Conservation (phyloP, 2,888 invertebrate species). For the Neria commutata region DNA sequence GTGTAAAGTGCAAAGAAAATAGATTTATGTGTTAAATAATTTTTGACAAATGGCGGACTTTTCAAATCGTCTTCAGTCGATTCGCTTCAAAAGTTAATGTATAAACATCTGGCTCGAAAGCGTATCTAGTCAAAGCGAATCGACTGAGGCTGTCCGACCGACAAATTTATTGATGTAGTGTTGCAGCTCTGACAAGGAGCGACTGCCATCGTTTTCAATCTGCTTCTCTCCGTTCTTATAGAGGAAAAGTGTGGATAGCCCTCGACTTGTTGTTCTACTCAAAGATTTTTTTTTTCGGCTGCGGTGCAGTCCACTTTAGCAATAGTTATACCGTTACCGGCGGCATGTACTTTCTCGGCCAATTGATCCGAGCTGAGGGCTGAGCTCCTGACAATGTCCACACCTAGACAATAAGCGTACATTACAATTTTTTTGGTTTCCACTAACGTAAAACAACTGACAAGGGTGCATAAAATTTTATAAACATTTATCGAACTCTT, state of each 20-base stretch:
- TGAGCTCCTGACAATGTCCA: slow-evolving; percentile 85
- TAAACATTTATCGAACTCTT: slow-evolving; percentile 79
- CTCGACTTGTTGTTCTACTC: slow-evolving; percentile 79
- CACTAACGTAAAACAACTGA: slow-evolving; percentile 45
- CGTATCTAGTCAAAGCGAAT: too few species aligned
- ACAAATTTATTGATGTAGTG: slow-evolving; percentile 69
- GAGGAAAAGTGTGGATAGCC: slow-evolving; percentile 80
- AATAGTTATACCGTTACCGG: slow-evolving; percentile 69
- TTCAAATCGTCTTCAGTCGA: too few species aligned
- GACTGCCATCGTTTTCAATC: slow-evolving; percentile 72
- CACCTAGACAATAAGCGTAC: too few species aligned
- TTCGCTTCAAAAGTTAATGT: too few species aligned
- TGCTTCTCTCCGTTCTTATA: slow-evolving; percentile 77
- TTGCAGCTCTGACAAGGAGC: slow-evolving; percentile 70
- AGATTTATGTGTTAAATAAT: too few species aligned
- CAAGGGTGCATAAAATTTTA: slow-evolving; percentile 92
- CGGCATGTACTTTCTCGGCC: slow-evolving; percentile 71
- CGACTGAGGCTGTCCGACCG: too few species aligned
- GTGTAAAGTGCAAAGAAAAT: too few species aligned
- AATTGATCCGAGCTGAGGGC: slow-evolving; percentile 84
- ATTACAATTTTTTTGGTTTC: too few species aligned
- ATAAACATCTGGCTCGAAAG: too few species aligned
- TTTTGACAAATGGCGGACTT: too few species aligned
- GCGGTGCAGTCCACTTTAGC: slow-evolving; percentile 85
- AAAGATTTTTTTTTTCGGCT: slow-evolving; percentile 73